Percentiles rank a stretch among this genome's conserved stretches.
phyloP scores from a whole-genome alignment of 2,888 invertebrate genomes.

The Xestia xanthographa region DNA sequence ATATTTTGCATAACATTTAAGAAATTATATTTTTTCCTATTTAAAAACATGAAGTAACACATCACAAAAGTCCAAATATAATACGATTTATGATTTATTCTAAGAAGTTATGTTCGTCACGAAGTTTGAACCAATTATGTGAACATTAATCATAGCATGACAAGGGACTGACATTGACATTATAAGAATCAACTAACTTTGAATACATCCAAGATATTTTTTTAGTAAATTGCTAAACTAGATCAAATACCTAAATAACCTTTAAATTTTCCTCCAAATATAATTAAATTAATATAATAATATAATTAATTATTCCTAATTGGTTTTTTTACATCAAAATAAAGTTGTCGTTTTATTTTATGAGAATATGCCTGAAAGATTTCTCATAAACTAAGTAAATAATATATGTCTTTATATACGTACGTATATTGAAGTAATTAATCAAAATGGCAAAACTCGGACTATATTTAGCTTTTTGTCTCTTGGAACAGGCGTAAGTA shows the following conservation, averaged over 20 bases:
- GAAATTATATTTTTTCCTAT: not conserved
- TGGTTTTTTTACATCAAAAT: not conserved
- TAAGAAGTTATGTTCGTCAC: not conserved
- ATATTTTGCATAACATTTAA: too few species aligned
- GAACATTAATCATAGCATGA: conserved; percentile 23
- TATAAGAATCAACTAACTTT: conserved; percentile 52
- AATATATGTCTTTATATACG: not conserved
- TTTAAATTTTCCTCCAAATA: not conserved
- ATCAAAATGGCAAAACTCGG: not conserved
- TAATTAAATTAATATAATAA: too few species aligned
- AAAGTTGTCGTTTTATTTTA: conserved; percentile 16
- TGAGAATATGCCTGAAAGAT: conserved; percentile 6
- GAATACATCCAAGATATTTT: conserved; percentile 18
- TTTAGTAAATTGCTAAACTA: conserved; percentile 9
- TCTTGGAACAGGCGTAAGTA: too few species aligned
- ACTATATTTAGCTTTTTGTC: not conserved
- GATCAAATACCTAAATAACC: conserved; percentile 15
- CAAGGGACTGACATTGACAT: conserved; percentile 65
- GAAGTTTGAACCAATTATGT: not conserved
- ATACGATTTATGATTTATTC: not conserved
- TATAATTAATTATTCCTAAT: too few species aligned
- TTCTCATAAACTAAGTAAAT: conserved; percentile 4
- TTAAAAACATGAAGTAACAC: not conserved
- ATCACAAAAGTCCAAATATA: not conserved
- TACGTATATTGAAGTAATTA: not conserved